Conservation (phyloP, 92 coral and sea anemone genomes). For the Palythoa grandis region DNA sequence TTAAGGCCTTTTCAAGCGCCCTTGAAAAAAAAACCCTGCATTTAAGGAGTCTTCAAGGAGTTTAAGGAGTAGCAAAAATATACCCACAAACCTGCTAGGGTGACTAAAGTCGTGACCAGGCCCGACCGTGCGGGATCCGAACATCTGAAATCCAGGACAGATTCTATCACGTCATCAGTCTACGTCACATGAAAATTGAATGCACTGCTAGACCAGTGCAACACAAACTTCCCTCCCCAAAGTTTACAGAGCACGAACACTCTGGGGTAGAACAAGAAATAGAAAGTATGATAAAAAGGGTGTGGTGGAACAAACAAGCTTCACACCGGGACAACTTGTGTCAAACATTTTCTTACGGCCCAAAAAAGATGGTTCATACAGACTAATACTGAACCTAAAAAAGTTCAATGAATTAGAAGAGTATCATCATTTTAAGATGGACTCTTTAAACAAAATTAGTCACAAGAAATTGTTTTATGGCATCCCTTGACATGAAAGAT, state of each 20-base stretch:
- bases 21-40: no score
- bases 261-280: constrained; percentile 44
- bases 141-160: no score
- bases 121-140: no score
- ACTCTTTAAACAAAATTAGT: constrained; percentile 42
- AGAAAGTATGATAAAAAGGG: constrained; percentile 37
- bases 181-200: constrained; percentile 37
- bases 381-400: constrained; percentile 46
- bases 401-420: constrained; percentile 36
- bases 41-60: no score
- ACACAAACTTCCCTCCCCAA: constrained; percentile 24
- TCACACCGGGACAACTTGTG: constrained; percentile 40
- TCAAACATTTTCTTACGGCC: constrained; percentile 52
- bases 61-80: no score
- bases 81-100: no score
- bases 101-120: no score
- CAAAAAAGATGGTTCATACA: constrained; percentile 32
- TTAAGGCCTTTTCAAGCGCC: no score
- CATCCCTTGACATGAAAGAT: constrained; percentile 6
- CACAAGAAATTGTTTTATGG: constrained; percentile 49
- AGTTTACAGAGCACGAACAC: constrained; percentile 23
- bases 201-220: no score
- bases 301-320: constrained; percentile 37
- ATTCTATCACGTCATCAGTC: no score
- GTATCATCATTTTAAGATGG: constrained; percentile 48